Percentiles rank a stretch among this genome's conserved stretches.
phyloP scores from a whole-genome alignment of 2,797 vertebrate genomes.

The Vultur gryphus region DNA sequence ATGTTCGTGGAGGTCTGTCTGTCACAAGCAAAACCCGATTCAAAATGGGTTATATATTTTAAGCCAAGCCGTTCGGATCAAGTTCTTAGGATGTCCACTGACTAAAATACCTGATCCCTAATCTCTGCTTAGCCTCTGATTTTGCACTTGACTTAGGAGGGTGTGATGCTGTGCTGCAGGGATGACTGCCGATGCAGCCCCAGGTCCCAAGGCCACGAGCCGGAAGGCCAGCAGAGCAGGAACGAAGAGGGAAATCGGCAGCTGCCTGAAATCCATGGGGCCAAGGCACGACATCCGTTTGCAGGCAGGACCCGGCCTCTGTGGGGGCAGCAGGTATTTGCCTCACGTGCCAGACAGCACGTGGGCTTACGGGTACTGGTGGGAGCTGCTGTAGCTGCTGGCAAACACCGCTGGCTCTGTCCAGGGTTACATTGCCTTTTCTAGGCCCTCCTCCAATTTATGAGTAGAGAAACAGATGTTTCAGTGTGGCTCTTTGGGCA shows the following conservation, averaged over 20 bases:
- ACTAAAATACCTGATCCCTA: slow-evolving; percentile 51
- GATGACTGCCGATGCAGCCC: accelerated
- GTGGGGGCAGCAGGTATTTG: accelerated
- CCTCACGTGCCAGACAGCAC: not conserved
- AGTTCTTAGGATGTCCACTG: slow-evolving; percentile 12
- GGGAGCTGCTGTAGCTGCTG: not conserved
- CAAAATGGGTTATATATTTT: slow-evolving; percentile 50
- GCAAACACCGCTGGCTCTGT: not conserved
- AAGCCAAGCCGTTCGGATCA: not conserved
- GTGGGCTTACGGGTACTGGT: not conserved
- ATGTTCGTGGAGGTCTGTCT: not conserved
- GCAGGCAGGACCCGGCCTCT: not conserved
- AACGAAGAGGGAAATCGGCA: not conserved
- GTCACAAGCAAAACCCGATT: not conserved
- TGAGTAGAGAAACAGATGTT: not conserved
- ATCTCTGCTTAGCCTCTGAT: slow-evolving; percentile 39
- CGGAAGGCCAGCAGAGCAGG: not conserved
- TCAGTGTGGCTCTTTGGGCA: not conserved
- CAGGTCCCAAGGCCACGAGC: accelerated
- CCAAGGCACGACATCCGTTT: accelerated
- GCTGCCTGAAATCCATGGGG: not conserved
- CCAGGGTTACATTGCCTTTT: not conserved
- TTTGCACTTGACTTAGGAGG: not conserved
- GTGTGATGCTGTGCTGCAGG: not conserved
- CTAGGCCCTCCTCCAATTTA: not conserved